A percentile compares a stretch with the other conserved stretches of the same genome.
These are phyloP conservation scores for Sipha flava DNA, from an alignment of 1,140 invertebrate species.

Conservation along the genomic window DNA sequence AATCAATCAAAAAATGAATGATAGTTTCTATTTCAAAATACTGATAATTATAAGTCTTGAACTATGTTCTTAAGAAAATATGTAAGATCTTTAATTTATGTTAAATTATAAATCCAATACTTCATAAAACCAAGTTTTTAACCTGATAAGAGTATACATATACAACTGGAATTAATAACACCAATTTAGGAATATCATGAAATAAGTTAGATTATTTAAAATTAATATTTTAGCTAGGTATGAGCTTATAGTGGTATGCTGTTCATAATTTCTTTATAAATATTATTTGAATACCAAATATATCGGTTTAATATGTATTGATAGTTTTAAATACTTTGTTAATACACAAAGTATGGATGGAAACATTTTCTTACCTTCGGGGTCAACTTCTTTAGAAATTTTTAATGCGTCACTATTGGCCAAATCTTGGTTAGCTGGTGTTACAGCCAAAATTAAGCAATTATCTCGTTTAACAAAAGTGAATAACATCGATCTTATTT, in stretches of 20 bases:
- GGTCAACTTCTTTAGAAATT: constrained; percentile 90
- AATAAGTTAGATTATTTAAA: not conserved
- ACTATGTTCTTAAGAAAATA: too few relatives aligned
- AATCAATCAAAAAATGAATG: too few relatives aligned
- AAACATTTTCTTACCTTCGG: constrained; percentile 58
- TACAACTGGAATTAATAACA: not conserved
- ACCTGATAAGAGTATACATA: not conserved
- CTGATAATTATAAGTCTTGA: too few relatives aligned
- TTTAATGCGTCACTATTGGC: constrained; percentile 94
- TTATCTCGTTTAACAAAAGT: constrained; percentile 88
- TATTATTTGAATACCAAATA: not conserved
- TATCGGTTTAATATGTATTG: not conserved
- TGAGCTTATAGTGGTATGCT: not conserved
- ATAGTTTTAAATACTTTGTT: not conserved
- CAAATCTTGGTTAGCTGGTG: constrained; percentile 91
- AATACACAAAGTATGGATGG: not conserved
- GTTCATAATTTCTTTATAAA: not conserved
- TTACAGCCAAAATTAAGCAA: constrained; percentile 91
- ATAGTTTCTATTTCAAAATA: too few relatives aligned
- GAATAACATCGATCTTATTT: constrained; percentile 89
- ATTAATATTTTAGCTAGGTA: not conserved
- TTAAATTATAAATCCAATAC: not conserved
- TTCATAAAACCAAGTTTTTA: not conserved
- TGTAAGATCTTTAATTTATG: too few relatives aligned
- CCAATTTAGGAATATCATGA: not conserved